These are phyloP conservation scores for Alfaro cultratus DNA, from an alignment of 2,797 vertebrate genomes.

Conservation along the genomic window DNA sequence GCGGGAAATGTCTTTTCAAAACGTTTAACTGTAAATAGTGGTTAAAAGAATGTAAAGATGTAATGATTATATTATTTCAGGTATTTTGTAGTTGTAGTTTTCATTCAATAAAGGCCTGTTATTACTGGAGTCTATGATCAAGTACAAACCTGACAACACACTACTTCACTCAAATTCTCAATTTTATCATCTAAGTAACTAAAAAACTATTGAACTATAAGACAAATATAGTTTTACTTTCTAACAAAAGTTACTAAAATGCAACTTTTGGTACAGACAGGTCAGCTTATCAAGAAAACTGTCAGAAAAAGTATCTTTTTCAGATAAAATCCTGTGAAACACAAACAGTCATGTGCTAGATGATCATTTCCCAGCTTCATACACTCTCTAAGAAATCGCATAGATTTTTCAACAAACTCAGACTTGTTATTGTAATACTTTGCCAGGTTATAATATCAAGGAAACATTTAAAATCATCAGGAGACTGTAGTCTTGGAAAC, in stretches of 20 bases:
- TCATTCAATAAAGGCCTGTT: not conserved
- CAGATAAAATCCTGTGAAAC: too few relatives aligned
- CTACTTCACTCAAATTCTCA: not conserved
- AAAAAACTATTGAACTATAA: not conserved
- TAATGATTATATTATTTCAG: not conserved
- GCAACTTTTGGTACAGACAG: not conserved
- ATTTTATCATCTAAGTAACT: not conserved
- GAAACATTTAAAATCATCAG: constrained; percentile 52
- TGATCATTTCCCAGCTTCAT: constrained; percentile 67
- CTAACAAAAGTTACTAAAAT: not conserved
- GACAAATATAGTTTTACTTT: not conserved
- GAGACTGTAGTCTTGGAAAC: constrained; percentile 50
- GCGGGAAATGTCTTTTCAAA: not conserved
- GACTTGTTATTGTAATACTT: constrained; percentile 82
- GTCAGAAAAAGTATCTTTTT: constrained; percentile 33
- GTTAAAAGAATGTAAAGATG: not conserved
- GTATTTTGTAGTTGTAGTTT: not conserved
- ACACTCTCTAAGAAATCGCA: constrained; percentile 14
- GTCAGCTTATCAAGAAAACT: not conserved
- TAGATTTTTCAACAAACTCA: constrained; percentile 65
- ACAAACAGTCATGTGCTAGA: not conserved
- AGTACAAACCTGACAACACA: not conserved
- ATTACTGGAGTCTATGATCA: constrained; percentile 37
- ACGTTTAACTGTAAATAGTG: not conserved
- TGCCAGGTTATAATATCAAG: constrained; percentile 76